Evolutionary conservation across 2,888 invertebrate species (phyloP).

Genomic region (Colletes collaris): DNA sequence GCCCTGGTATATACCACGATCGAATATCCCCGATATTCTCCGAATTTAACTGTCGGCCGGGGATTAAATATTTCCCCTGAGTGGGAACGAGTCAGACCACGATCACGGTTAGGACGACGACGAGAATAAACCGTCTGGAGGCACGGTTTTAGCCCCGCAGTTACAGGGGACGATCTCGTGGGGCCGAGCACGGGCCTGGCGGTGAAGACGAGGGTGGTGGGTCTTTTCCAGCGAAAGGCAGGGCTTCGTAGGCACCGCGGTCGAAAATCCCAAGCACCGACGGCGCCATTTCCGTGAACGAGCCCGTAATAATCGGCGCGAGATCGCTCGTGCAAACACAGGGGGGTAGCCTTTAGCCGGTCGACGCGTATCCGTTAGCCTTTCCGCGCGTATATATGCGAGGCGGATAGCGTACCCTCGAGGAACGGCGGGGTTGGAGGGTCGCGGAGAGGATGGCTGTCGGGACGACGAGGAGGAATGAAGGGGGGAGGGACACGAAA

Average conservation of each 20-base stretch:
- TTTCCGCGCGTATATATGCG: slow-evolving; percentile 54
- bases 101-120: background rate
- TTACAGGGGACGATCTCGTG: background rate
- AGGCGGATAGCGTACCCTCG: slow-evolving; percentile 39
- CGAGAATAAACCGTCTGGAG: slow-evolving; percentile 13
- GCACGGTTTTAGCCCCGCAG: slow-evolving; percentile 19
- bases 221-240: background rate
- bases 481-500: slow-evolving; percentile 6
- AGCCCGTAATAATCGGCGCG: slow-evolving; percentile 63
- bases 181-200: background rate
- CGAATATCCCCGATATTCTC: slow-evolving; percentile 1
- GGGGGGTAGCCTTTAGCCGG: slow-evolving; percentile 20
- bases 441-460: background rate
- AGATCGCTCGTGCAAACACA: slow-evolving; percentile 65
- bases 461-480: background rate
- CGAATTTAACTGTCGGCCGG: background rate
- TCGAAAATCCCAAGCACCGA: slow-evolving; percentile 54
- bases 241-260: slow-evolving; percentile 1
- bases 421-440: slow-evolving; percentile 12
- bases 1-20: background rate
- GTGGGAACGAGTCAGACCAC: background rate
- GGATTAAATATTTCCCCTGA: slow-evolving; percentile 11
- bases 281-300: slow-evolving; percentile 57
- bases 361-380: slow-evolving; percentile 59
- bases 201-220: slow-evolving; percentile 1